Conservation (phyloP, 2,113 vertebrate genomes). For the Megatriorchis doriae region DNA sequence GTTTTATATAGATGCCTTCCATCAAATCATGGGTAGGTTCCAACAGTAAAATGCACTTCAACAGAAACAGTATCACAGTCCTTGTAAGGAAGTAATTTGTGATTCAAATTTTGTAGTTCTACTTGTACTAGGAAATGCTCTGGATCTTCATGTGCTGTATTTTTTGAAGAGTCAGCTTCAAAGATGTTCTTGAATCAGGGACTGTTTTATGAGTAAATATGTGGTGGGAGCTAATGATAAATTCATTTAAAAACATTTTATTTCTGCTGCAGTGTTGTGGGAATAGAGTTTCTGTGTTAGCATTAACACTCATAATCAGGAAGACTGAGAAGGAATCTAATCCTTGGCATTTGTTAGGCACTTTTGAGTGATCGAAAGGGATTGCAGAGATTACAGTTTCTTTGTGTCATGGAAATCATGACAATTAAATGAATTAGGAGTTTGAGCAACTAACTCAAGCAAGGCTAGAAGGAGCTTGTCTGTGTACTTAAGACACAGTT, state of each 20-base stretch:
- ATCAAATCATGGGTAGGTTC: background rate
- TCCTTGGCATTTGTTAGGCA: slow-evolving; percentile 3
- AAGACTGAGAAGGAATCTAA: background rate
- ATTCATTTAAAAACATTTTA: background rate
- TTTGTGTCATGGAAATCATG: background rate
- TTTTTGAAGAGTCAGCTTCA: slow-evolving; percentile 25
- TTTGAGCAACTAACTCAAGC: background rate
- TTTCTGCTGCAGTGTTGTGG: background rate
- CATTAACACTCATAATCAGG: background rate
- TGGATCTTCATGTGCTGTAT: slow-evolving; percentile 12
- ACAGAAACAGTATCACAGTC: background rate
- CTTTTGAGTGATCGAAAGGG: slow-evolving; percentile 23
- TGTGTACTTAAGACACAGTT: background rate
- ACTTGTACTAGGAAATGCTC: background rate
- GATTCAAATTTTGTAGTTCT: slow-evolving; percentile 17
- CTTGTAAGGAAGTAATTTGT: background rate
- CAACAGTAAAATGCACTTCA: background rate
- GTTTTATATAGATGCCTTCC: background rate
- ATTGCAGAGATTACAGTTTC: background rate
- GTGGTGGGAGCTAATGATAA: background rate
- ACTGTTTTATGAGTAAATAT: slow-evolving; percentile 7
- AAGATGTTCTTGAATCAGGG: slow-evolving; percentile 7
- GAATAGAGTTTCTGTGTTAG: background rate
- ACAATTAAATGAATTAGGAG: background rate
- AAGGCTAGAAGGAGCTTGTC: background rate